Evolutionary conservation across 2,888 invertebrate species (phyloP).

Genomic region (Timandra comae): DNA sequence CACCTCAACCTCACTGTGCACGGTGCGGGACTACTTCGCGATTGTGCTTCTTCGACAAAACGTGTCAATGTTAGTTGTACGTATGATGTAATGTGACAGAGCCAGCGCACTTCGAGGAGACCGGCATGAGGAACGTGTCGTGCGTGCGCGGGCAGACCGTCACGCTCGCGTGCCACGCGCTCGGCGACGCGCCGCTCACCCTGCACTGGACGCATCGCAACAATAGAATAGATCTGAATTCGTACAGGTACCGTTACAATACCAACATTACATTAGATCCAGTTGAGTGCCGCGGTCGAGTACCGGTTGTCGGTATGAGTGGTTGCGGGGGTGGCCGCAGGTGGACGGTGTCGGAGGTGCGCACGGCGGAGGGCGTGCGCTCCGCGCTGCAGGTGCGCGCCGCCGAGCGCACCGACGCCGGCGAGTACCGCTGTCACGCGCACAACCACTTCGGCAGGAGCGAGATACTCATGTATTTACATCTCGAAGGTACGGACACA

Average conservation of each 20-base stretch:
- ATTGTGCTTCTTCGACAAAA: not conserved
- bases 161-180: slow-evolving; percentile 83
- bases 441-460: slow-evolving; percentile 82
- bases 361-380: slow-evolving; percentile 80
- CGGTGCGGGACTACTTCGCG: slow-evolving; percentile 67
- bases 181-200: slow-evolving; percentile 87
- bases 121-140: slow-evolving; percentile 67
- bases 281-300: not conserved
- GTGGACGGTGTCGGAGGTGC: slow-evolving; percentile 80
- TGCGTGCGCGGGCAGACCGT: slow-evolving; percentile 78
- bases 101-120: slow-evolving; percentile 82
- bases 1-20: slow-evolving; percentile 87
- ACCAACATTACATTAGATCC: not conserved
- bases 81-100: slow-evolving; percentile 59
- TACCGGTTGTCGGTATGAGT: not conserved
- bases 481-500: slow-evolving; percentile 84
- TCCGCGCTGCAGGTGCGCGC: slow-evolving; percentile 80
- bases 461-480: slow-evolving; percentile 79
- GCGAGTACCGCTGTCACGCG: slow-evolving; percentile 83
- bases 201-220: slow-evolving; percentile 86
- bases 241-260: slow-evolving; percentile 59
- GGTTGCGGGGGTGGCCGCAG: slow-evolving; percentile 22
- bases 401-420: slow-evolving; percentile 82
- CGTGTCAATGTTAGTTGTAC: not conserved
- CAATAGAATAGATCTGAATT: slow-evolving; percentile 78